Conservation (phyloP, 2,113 vertebrate species). For the Sorex fumeus region DNA sequence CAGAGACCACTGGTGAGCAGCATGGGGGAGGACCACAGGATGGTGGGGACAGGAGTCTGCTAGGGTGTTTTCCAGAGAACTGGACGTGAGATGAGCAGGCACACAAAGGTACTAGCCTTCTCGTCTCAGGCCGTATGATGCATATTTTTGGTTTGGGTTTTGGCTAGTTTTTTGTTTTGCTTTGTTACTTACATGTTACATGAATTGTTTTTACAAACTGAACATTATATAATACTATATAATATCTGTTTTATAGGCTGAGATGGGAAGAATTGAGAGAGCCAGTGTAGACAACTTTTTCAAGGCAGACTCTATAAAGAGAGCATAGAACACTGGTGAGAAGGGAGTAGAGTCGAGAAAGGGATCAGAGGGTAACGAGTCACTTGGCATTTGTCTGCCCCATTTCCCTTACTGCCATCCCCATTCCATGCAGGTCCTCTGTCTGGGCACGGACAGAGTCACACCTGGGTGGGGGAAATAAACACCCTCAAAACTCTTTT, state of each 20-base stretch:
- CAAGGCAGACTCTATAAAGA: neutral
- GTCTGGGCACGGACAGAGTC: neutral
- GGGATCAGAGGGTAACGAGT: neutral
- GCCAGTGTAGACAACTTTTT: neutral
- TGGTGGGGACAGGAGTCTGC: neutral
- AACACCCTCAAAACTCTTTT: conserved; percentile 16
- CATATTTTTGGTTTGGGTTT: neutral
- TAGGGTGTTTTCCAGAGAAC: neutral
- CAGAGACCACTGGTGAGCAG: neutral
- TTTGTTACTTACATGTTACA: neutral
- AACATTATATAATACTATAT: conserved; percentile 4
- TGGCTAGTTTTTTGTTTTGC: neutral
- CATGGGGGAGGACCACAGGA: neutral
- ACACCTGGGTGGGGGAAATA: neutral
- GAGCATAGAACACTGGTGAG: neutral
- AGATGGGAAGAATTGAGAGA: neutral
- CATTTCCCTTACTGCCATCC: neutral
- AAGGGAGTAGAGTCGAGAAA: neutral
- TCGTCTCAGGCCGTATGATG: neutral
- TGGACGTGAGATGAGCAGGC: neutral
- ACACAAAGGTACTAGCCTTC: neutral
- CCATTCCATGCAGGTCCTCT: neutral
- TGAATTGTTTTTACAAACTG: neutral
- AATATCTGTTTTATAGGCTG: neutral
- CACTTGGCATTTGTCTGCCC: neutral